phyloP scores from a whole-genome alignment of 1,140 invertebrate genomes.

The Drosophila lacteicornis region DNA sequence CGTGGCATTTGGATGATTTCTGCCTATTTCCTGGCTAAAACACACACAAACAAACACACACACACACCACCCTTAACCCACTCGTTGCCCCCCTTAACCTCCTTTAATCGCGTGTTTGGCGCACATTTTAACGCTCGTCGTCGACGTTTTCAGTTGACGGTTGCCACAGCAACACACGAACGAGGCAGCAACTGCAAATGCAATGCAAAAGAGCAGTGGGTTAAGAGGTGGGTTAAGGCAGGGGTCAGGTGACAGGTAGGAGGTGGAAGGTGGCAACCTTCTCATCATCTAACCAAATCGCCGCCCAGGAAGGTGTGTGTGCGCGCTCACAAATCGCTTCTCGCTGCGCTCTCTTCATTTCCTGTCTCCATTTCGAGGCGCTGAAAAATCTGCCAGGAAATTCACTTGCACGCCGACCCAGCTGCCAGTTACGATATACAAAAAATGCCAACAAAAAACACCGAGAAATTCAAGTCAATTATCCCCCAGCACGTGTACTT shows the following conservation, averaged over 20 bases:
- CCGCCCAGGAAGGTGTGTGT: conserved; percentile 23
- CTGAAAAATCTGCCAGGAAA: conserved; percentile 32
- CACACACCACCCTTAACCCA: neutral
- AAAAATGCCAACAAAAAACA: neutral
- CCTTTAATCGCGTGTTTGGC: conserved; percentile 74
- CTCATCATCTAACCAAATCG: conserved; percentile 10
- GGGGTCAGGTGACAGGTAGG: neutral
- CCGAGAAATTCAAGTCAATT: conserved; percentile 38
- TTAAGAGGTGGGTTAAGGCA: neutral
- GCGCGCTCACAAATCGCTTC: conserved; percentile 35
- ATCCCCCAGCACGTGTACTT: conserved; percentile 48
- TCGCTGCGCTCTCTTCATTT: conserved; percentile 39
- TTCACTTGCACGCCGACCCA: conserved; percentile 16
- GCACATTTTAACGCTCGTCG: conserved; percentile 73
- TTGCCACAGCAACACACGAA: conserved; percentile 69
- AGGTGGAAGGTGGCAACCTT: neutral
- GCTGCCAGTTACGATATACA: neutral
- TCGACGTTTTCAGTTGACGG: conserved; percentile 46
- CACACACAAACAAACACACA: neutral
- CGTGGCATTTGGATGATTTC: conserved; percentile 80
- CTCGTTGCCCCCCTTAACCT: conserved; percentile 1
- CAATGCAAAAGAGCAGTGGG: conserved; percentile 33
- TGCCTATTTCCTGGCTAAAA: conserved; percentile 68
- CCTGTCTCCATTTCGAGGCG: conserved; percentile 35
- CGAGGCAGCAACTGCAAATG: conserved; percentile 32